Conservation (phyloP, 2,113 vertebrate genomes). For the Passer montanus region DNA sequence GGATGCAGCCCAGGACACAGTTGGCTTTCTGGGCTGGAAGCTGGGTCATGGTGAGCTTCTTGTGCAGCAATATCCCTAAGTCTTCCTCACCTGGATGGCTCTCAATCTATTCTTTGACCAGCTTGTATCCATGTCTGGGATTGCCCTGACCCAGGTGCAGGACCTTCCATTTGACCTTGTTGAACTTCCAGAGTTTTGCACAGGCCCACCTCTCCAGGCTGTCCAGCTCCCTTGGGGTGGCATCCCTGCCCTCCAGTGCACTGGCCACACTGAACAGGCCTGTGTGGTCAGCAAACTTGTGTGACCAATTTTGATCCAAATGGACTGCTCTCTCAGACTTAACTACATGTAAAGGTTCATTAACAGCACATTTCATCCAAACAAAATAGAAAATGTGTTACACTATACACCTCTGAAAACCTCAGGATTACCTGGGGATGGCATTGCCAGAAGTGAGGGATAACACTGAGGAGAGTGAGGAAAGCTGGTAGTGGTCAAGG, state of each 20-base stretch:
- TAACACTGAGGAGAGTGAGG: background rate
- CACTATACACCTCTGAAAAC: background rate
- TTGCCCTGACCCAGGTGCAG: background rate
- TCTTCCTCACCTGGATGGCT: background rate
- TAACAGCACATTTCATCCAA: background rate
- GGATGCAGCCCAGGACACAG: background rate
- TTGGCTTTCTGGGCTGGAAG: rapidly evolving
- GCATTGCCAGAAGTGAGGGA: background rate
- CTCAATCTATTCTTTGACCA: background rate
- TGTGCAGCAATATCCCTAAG: background rate
- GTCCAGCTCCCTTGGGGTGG: background rate
- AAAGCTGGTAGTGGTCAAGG: background rate
- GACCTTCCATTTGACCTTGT: background rate
- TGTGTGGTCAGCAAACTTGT: background rate
- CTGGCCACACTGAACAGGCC: background rate
- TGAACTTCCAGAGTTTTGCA: background rate
- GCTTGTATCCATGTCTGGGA: background rate
- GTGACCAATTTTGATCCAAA: background rate
- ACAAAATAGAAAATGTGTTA: background rate
- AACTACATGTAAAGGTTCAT: background rate
- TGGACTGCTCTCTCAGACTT: background rate
- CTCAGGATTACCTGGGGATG: background rate
- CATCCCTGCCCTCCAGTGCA: background rate
- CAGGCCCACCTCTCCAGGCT: background rate
- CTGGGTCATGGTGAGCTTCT: background rate